phyloP scores from a whole-genome alignment of 2,888 invertebrate genomes.

The Hyles lineata region DNA sequence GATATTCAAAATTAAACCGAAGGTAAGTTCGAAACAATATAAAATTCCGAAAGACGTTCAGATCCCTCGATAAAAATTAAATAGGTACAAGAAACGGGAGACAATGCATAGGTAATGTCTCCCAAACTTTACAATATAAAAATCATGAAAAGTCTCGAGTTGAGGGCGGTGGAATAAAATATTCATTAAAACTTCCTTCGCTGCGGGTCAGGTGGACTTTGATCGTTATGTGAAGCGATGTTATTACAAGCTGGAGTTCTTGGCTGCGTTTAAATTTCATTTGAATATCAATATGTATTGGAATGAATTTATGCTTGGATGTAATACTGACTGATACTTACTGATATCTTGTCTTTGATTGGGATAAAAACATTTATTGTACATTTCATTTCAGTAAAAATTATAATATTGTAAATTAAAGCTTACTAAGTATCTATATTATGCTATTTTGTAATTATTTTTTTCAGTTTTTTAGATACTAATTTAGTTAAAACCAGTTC shows the following conservation, averaged over 20 bases:
- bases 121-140: constrained; percentile 76
- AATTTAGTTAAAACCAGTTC: no score
- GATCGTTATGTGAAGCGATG: constrained; percentile 21
- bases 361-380: background rate
- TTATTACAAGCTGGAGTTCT: constrained; percentile 7
- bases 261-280: background rate
- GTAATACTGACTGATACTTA: background rate
- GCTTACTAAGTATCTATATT: no score
- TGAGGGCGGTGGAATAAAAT: constrained; percentile 69
- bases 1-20: no score
- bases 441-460: no score
- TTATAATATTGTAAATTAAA: no score
- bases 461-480: no score
- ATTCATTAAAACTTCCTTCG: constrained; percentile 71
- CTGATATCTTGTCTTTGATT: background rate
- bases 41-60: constrained; percentile 43
- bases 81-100: constrained; percentile 57
- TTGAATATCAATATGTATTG: background rate
- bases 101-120: constrained; percentile 80
- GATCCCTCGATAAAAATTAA: constrained; percentile 65
- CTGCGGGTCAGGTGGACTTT: constrained; percentile 65
- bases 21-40: constrained; percentile 21
- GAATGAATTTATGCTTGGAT: background rate
- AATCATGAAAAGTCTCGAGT: constrained; percentile 77
- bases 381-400: no score